Evolutionary conservation across 2,797 vertebrate species (phyloP).

Genomic region (Atherinosoma microstoma): DNA sequence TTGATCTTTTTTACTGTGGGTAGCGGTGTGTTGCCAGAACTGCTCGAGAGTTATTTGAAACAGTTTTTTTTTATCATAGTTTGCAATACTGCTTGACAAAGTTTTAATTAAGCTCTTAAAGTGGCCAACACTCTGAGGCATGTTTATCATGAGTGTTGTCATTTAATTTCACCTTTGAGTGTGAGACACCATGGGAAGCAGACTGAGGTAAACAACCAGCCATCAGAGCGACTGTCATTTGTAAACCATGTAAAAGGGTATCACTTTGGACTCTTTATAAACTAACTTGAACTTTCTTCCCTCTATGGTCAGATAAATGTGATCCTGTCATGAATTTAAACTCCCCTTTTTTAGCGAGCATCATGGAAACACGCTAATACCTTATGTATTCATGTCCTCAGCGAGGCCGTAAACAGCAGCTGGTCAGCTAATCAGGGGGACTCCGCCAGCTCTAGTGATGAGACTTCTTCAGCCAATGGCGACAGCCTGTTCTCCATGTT

Average conservation of each 20-base stretch:
- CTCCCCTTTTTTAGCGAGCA: neutral
- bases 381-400: constrained; percentile 52
- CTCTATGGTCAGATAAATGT: neutral
- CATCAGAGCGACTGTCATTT: neutral
- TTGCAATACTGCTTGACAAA: neutral
- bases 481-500: constrained; percentile 99
- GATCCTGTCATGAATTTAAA: neutral
- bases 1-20: accelerated
- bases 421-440: constrained; percentile 98
- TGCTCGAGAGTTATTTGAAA: constrained; percentile 24
- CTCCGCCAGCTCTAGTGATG: constrained; percentile 98
- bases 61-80: neutral
- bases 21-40: neutral
- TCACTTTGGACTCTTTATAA: neutral
- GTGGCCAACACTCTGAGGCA: constrained; percentile 20
- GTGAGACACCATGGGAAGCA: constrained; percentile 12
- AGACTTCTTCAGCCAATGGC: constrained; percentile 97
- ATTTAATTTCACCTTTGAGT: constrained; percentile 36
- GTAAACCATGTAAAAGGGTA: constrained; percentile 4
- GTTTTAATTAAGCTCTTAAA: constrained; percentile 22
- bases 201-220: constrained; percentile 28
- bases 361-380: neutral
- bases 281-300: neutral
- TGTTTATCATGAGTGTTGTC: constrained; percentile 15
- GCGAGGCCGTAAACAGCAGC: constrained; percentile 90